A percentile compares a stretch with the other conserved stretches of the same genome.
phyloP scores from a whole-genome alignment of 30 jellyfish, hydroid and myxozoan genomes.

The Turritopsis rubra region DNA sequence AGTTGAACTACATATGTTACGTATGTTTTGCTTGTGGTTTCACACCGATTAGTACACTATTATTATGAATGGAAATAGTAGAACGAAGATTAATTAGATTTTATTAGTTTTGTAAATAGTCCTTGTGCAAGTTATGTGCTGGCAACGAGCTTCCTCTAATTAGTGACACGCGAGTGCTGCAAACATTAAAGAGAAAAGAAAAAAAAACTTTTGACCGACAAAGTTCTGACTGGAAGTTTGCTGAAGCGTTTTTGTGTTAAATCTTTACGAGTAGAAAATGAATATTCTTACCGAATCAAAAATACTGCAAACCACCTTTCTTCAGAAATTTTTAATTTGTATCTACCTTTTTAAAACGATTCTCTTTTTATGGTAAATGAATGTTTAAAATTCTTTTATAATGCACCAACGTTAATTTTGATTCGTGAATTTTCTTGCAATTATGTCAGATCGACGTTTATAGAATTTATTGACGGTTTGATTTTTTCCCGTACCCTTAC shows the following conservation, averaged over 20 bases:
- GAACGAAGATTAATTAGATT: background rate
- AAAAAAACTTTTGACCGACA: background rate
- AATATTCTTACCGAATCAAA: background rate
- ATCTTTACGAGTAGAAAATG: background rate
- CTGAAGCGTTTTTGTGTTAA: background rate
- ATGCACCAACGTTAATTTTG: background rate
- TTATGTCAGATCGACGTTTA: background rate
- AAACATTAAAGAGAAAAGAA: background rate
- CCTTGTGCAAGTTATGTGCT: too few species aligned
- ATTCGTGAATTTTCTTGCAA: background rate
- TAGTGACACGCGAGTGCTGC: background rate
- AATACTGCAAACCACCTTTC: background rate
- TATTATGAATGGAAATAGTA: background rate
- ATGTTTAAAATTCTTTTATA: background rate
- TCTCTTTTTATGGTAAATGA: background rate
- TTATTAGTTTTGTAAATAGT: background rate
- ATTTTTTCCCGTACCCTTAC: background rate
- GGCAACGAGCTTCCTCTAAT: background rate
- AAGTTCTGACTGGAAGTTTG: background rate
- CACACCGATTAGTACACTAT: background rate
- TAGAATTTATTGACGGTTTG: background rate
- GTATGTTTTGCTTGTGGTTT: background rate
- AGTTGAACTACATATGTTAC: too few species aligned
- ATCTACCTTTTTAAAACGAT: background rate
- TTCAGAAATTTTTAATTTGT: background rate